Percentiles rank a stretch among this genome's conserved stretches.
These are phyloP conservation scores for Elephantulus edwardii DNA, from an alignment of 2,113 vertebrate genomes.

Conservation along the genomic window DNA sequence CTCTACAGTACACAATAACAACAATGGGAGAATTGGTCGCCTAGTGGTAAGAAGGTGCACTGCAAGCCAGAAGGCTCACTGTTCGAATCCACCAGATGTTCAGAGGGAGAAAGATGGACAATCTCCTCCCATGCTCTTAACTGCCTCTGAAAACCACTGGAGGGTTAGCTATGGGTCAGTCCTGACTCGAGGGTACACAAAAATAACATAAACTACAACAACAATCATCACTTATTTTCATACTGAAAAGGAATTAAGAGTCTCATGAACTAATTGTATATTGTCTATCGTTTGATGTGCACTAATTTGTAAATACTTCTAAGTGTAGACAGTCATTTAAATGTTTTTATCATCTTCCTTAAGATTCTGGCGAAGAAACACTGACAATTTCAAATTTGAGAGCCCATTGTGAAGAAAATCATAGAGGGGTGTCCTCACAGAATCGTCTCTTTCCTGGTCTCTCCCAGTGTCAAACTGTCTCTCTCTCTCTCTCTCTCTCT, in stretches of 20 bases:
- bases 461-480: too few relatives aligned
- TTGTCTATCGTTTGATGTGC: neutral
- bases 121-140: too few relatives aligned
- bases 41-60: too few relatives aligned
- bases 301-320: neutral
- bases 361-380: neutral
- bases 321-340: neutral
- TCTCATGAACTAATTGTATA: neutral
- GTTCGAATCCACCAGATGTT: too few relatives aligned
- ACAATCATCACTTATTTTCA: neutral
- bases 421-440: neutral
- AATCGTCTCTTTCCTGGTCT: fast-evolving
- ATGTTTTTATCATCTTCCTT: neutral
- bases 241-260: neutral
- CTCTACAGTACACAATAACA: too few relatives aligned
- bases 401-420: neutral
- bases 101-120: too few relatives aligned
- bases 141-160: too few relatives aligned
- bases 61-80: too few relatives aligned
- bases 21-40: too few relatives aligned
- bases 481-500: neutral
- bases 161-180: too few relatives aligned
- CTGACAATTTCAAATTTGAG: neutral
- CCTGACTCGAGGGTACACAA: neutral
- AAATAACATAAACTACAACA: neutral